Base-by-base conservation (phyloP, 1,140 invertebrate genomes). In the Probaryconus sp. region DNA sequence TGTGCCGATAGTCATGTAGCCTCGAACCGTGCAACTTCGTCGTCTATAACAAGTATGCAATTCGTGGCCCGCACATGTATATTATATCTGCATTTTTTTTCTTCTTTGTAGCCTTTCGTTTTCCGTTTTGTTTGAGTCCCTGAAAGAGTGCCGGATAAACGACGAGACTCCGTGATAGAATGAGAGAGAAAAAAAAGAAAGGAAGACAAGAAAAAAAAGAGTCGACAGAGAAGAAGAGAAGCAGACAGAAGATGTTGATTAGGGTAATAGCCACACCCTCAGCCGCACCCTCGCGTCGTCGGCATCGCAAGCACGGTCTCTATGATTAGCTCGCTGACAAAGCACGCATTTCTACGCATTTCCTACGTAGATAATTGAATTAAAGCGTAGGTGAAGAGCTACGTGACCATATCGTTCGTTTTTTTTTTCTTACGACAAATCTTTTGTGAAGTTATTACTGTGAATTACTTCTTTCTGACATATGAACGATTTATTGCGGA, bases 331-430 rank as follows among this genome's bases (percentile, higher is more conserved):
- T 70, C 30, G 40, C 60, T 70, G 60, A 76, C 65, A 76, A 76
- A 76, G 65, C 60, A 76, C 60, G 61, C 73, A 63, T 56, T 71
- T 76, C 47, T 58, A 67, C 73, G 61, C 73, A 76, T 70, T 70
- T 67, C 18, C 60, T 48, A 33, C 35, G 35, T 48, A 18, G 31
- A 20, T 67, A 76, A 76, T 70, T 70, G 61, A 70, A 67, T 70
- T 40, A 67, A 76, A 67, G 33, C 58, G 14, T 64, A 69, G 18
- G 60, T 60, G 51, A 69, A 61, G 65, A 70, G 38, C 45, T 70
- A 67, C 72, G 61, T 67, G 61, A 64, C 40, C 67, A 55, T 76
- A 63, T 61, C 73, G 21, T 58, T 60, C 16, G 20, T 21, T 30
- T 42, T 60, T 64, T 58, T 65, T 58, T 64, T 40, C 38, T 31